phyloP scores from a whole-genome alignment of 2,797 vertebrate genomes.

The Danio choprae region DNA sequence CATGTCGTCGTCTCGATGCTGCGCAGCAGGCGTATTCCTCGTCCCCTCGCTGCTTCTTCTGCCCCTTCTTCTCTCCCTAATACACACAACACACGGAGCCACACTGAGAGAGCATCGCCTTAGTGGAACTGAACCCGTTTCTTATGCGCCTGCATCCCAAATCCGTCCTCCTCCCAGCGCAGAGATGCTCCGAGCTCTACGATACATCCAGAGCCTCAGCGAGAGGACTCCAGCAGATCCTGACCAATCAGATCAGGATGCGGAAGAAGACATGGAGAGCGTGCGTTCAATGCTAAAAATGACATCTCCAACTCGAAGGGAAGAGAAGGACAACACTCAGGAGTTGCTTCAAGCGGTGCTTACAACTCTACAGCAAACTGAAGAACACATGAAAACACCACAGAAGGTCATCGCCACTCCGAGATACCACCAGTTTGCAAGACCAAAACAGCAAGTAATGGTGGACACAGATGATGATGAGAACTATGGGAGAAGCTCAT shows the following conservation, averaged over 20 bases:
- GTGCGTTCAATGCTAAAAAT: constrained; percentile 72
- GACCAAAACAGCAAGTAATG: constrained; percentile 5
- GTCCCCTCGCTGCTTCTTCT: constrained; percentile 74
- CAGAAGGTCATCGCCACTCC: background rate
- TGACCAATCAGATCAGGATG: constrained; percentile 70
- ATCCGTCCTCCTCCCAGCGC: constrained; percentile 78
- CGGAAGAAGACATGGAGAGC: constrained; percentile 58
- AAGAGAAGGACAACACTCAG: constrained; percentile 82
- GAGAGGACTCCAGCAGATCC: constrained; percentile 76
- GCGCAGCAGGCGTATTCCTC: constrained; percentile 68
- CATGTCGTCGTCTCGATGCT: constrained; percentile 66
- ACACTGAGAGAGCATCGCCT: constrained; percentile 86
- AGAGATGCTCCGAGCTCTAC: constrained; percentile 93
- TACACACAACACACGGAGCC: constrained; percentile 72
- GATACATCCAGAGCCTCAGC: constrained; percentile 91
- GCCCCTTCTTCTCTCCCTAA: constrained; percentile 70
- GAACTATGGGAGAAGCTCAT: constrained; percentile 77
- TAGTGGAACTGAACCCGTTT: constrained; percentile 81
- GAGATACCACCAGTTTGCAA: constrained; percentile 46
- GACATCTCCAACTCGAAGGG: constrained; percentile 63
- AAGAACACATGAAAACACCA: constrained; percentile 53
- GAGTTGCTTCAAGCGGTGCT: constrained; percentile 88
- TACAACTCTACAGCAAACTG: constrained; percentile 85
- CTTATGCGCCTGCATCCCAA: constrained; percentile 69
- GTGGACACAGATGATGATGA: background rate